A percentile compares a stretch with the other conserved stretches of the same genome.
Conservation (phyloP, 2,888 invertebrate genomes). For the Listrodromus nycthemerus region DNA sequence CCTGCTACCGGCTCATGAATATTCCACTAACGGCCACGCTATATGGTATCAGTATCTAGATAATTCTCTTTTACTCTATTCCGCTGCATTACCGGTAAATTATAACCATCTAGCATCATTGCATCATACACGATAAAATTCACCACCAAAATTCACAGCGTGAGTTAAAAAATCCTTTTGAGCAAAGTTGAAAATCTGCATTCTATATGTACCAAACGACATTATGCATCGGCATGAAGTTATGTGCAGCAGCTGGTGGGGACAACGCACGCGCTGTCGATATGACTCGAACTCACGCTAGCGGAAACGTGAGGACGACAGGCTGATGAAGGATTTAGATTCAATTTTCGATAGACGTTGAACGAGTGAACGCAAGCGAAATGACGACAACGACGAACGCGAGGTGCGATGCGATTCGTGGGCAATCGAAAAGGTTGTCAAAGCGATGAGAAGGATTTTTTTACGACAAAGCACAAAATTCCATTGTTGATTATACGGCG, state of each 20-base stretch:
- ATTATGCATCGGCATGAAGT: constrained; percentile 22
- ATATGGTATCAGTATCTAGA: constrained; percentile 13
- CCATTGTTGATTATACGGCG: no score
- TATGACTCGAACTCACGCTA: constrained; percentile 45
- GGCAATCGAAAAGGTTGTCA: constrained; percentile 28
- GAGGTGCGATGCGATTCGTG: constrained; percentile 25
- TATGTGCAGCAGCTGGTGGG: constrained; percentile 15
- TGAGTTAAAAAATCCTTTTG: not conserved
- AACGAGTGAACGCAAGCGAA: constrained; percentile 53
- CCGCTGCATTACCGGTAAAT: constrained; percentile 46
- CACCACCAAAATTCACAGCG: not conserved
- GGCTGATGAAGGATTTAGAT: constrained; percentile 53
- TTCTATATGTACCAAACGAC: constrained; percentile 10
- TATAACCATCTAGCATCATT: constrained; percentile 33
- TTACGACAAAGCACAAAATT: not conserved
- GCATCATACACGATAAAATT: not conserved
- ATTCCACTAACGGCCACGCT: constrained; percentile 42
- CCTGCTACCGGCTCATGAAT: constrained; percentile 56
- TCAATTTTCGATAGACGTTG: constrained; percentile 55
- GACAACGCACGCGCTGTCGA: constrained; percentile 30
- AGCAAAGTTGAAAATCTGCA: not conserved
- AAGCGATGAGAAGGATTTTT: constrained; percentile 7
- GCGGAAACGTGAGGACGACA: constrained; percentile 48
- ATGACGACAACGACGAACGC: constrained; percentile 39
- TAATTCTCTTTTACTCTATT: constrained; percentile 6